Evolutionary conservation across 2,797 vertebrate genomes (phyloP).

Genomic region (Pipistrellus pygmaeus): DNA sequence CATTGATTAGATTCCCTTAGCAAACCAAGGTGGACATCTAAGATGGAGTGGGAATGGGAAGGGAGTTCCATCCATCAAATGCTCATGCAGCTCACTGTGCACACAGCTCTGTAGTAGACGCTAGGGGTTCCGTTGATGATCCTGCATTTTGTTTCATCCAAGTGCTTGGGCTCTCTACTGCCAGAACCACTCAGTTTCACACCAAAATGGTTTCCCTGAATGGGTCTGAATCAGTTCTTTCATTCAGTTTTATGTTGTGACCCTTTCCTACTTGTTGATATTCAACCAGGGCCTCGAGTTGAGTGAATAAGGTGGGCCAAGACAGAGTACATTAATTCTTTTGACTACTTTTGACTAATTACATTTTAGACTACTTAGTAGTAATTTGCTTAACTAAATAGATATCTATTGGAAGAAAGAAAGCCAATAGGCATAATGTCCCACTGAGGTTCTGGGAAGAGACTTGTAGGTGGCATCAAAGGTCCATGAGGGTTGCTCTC

Average conservation of each 20-base stretch:
- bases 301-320: not conserved
- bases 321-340: not conserved
- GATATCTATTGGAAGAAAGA: not conserved
- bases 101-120: not conserved
- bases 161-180: not conserved
- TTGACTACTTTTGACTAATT: not conserved
- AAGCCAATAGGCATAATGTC: not conserved
- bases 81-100: not conserved
- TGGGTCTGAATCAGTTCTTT: not conserved
- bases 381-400: constrained; percentile 9
- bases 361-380: not conserved
- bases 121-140: not conserved
- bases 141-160: not conserved
- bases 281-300: not conserved
- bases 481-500: not conserved
- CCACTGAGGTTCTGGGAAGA: constrained; percentile 14
- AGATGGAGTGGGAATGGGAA: not conserved
- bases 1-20: not conserved
- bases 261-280: not conserved
- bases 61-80: not conserved
- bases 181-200: not conserved
- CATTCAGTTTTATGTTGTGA: not conserved
- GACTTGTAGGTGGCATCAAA: not conserved
- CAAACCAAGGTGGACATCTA: not conserved
- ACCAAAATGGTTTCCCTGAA: not conserved